Percentiles rank a stretch among this genome's conserved stretches.
Evolutionary conservation across 2,888 invertebrate species (phyloP).

Genomic region (Hymenopus coronatus): DNA sequence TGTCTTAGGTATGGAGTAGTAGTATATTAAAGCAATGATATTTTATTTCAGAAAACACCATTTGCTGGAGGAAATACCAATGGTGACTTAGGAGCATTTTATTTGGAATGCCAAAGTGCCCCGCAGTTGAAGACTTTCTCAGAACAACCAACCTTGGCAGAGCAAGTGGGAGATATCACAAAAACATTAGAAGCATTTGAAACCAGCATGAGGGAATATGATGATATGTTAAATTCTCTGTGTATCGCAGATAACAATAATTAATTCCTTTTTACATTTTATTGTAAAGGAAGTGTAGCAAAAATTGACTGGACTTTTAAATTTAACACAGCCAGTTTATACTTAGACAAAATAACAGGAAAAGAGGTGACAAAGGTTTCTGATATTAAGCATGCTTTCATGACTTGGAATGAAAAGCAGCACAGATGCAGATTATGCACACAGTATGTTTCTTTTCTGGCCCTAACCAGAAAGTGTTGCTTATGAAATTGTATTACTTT

Average conservation of each 20-base stretch:
- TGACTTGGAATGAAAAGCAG: too few relatives aligned
- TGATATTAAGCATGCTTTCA: too few relatives aligned
- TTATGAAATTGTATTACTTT: too few relatives aligned
- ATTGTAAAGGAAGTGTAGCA: not conserved
- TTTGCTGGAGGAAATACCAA: slow-evolving; percentile 69
- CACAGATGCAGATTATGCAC: too few relatives aligned
- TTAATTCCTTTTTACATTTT: not conserved
- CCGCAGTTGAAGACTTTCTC: slow-evolving; percentile 56
- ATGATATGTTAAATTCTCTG: slow-evolving; percentile 70
- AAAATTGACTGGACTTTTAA: not conserved
- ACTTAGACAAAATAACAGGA: not conserved
- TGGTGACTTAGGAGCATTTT: slow-evolving; percentile 74
- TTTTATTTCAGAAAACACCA: slow-evolving; percentile 68
- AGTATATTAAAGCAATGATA: not conserved
- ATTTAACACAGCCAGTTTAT: not conserved
- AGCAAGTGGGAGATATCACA: slow-evolving; percentile 62
- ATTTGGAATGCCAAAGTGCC: slow-evolving; percentile 74
- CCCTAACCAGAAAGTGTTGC: too few relatives aligned
- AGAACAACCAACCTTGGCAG: slow-evolving; percentile 51
- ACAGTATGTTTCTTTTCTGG: too few relatives aligned
- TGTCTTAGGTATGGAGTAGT: too few relatives aligned
- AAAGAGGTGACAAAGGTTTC: not conserved
- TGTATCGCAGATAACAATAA: slow-evolving; percentile 58
- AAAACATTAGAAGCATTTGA: slow-evolving; percentile 73
- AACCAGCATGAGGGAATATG: slow-evolving; percentile 70